phyloP scores from a whole-genome alignment of 2,113 vertebrate species.

The Elaphurus davidianus region DNA sequence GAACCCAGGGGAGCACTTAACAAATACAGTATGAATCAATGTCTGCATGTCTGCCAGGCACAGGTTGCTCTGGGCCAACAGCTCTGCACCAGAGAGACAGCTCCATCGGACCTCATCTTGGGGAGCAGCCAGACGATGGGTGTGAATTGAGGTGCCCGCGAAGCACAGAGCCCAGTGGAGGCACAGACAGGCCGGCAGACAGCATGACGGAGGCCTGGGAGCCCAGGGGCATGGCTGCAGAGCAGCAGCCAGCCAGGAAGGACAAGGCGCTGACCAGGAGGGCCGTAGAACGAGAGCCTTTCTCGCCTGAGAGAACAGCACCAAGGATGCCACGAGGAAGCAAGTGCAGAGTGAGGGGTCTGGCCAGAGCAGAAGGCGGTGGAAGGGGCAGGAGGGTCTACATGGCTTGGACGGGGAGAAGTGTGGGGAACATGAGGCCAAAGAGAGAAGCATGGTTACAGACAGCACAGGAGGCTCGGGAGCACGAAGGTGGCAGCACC shows the following conservation, averaged over 20 bases:
- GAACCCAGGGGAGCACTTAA: neutral
- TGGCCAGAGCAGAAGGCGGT: neutral
- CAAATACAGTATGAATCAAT: neutral
- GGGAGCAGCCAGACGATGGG: neutral
- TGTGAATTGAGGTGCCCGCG: neutral
- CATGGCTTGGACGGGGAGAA: neutral
- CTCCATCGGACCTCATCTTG: neutral
- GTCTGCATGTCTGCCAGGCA: rapidly evolving
- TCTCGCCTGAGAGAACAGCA: neutral
- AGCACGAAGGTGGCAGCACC: rapidly evolving
- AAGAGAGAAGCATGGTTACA: neutral
- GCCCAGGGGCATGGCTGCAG: neutral
- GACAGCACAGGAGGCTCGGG: rapidly evolving
- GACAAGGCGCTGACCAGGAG: neutral
- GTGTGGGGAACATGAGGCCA: neutral
- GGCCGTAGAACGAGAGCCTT: rapidly evolving
- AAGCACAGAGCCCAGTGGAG: neutral
- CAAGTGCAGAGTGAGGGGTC: neutral
- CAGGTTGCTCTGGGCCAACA: neutral
- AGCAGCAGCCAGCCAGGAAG: neutral
- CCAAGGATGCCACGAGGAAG: neutral
- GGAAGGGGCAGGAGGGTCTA: neutral
- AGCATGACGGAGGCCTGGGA: rapidly evolving
- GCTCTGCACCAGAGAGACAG: no score
- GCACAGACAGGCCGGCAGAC: neutral